A percentile compares a stretch with the other conserved stretches of the same genome.
phyloP scores from a whole-genome alignment of 2,113 vertebrate species.

The Chaetura pelagica region DNA sequence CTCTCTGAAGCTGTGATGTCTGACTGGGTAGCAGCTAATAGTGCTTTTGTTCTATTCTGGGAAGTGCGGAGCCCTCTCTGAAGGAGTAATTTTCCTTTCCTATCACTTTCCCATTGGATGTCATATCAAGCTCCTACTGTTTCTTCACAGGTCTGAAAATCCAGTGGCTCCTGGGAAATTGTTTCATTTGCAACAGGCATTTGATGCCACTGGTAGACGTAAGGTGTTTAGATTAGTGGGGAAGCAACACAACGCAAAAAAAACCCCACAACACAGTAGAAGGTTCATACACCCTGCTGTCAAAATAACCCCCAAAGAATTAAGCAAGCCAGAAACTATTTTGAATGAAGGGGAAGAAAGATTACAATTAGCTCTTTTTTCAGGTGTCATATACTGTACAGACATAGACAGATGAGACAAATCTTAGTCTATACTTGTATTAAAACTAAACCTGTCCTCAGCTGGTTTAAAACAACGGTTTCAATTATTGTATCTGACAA shows the following conservation, averaged over 20 bases:
- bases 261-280: background rate
- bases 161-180: background rate
- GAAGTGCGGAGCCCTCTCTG: background rate
- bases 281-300: background rate
- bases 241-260: background rate
- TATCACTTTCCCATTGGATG: background rate
- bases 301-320: background rate
- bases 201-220: background rate
- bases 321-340: background rate
- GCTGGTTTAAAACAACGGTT: background rate
- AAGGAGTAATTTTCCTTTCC: slow-evolving; percentile 17
- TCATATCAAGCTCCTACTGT: background rate
- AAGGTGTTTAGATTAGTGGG: background rate
- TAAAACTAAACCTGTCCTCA: background rate
- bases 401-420: background rate
- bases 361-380: background rate
- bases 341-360: background rate
- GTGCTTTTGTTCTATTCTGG: background rate
- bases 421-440: background rate
- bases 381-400: background rate
- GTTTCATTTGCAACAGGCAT: background rate
- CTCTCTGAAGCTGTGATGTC: background rate
- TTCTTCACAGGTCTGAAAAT: background rate
- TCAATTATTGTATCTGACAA: background rate
- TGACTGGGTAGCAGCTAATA: background rate